A percentile compares a stretch with the other conserved stretches of the same genome.
Evolutionary conservation across 2,888 invertebrate genomes (phyloP).

Genomic region (Elysia crispata): DNA sequence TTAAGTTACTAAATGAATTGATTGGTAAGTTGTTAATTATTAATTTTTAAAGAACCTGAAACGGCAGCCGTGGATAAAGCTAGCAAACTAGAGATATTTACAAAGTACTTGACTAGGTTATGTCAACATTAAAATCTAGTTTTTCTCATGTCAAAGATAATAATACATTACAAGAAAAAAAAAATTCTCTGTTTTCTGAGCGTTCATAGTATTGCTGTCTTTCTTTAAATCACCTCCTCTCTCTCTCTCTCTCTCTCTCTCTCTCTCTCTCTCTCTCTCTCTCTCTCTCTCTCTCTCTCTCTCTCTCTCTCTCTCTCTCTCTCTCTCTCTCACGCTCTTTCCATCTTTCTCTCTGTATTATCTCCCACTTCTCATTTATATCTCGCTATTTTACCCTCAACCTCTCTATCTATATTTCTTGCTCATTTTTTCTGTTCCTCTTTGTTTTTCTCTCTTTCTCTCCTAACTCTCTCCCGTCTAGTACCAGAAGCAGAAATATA

Average conservation of each 20-base stretch:
- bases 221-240: not conserved
- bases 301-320: slow-evolving; percentile 1
- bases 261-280: slow-evolving; percentile 9
- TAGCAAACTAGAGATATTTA: no score
- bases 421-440: not conserved
- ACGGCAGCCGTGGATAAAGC: no score
- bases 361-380: not conserved
- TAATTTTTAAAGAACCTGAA: no score
- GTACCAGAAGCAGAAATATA: no score
- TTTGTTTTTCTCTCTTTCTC: not conserved
- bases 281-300: slow-evolving; percentile 9
- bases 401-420: not conserved
- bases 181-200: not conserved
- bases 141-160: no score
- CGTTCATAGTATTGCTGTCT: not conserved
- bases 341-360: not conserved
- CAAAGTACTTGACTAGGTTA: no score
- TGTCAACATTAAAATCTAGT: no score
- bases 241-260: slow-evolving; percentile 9
- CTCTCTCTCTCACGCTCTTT: no score
- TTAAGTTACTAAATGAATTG: no score
- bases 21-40: no score
- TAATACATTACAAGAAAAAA: no score
- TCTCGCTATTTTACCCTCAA: not conserved
- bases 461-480: no score